phyloP scores from a whole-genome alignment of 2,113 vertebrate genomes.

The Alaudala cheleensis region DNA sequence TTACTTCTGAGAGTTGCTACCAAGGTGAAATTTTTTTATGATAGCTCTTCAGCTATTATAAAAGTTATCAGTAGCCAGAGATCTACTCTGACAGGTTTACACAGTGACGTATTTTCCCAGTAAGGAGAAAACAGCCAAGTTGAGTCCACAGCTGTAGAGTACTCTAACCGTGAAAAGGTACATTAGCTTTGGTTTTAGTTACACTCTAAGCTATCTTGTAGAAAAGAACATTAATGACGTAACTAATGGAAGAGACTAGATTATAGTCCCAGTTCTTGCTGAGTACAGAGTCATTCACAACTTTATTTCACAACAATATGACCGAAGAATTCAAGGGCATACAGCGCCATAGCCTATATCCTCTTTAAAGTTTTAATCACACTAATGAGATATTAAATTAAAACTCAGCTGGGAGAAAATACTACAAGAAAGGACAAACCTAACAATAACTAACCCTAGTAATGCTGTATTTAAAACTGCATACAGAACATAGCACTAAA shows the following conservation, averaged over 20 bases:
- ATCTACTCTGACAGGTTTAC: not conserved
- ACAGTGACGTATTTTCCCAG: not conserved
- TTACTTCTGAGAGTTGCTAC: not conserved
- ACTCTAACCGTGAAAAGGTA: not conserved
- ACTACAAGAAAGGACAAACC: not conserved
- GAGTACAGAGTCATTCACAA: not conserved
- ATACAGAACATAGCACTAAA: not conserved
- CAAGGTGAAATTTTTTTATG: not conserved
- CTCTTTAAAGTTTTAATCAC: not conserved
- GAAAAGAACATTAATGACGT: not conserved
- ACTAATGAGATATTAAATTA: not conserved
- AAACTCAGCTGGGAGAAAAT: not conserved
- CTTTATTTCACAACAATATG: not conserved
- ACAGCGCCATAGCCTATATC: not conserved
- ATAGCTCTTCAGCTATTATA: not conserved
- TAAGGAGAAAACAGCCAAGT: not conserved
- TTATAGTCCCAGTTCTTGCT: not conserved
- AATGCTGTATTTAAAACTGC: not conserved
- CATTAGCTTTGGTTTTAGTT: not conserved
- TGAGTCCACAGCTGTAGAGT: not conserved
- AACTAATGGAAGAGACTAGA: not conserved
- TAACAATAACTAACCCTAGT: not conserved
- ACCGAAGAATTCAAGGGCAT: not conserved
- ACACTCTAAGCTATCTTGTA: not conserved
- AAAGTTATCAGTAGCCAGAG: not conserved